These are phyloP conservation scores for Epinephelus moara DNA, from an alignment of 2,113 vertebrate species.

Conservation along the genomic window DNA sequence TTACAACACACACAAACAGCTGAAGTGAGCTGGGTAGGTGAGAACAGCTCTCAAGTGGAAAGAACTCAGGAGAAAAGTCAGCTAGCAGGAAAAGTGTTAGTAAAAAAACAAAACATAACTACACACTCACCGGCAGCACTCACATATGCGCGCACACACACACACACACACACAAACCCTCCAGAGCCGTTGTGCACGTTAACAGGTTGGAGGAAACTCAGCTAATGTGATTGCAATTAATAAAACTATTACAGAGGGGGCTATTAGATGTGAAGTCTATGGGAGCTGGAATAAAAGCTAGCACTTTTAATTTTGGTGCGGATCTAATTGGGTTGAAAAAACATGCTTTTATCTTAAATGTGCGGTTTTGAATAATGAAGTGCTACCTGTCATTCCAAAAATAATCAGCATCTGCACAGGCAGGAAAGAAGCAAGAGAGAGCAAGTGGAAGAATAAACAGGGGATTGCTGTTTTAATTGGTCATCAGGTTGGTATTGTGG, in stretches of 20 bases:
- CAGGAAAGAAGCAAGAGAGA: conserved; percentile 48
- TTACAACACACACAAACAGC: conserved; percentile 42
- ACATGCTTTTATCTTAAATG: conserved; percentile 70
- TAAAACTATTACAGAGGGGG: conserved; percentile 54
- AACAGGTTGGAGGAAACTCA: conserved; percentile 43
- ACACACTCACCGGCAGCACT: neutral
- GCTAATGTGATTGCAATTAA: conserved; percentile 62
- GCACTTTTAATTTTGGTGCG: conserved; percentile 60
- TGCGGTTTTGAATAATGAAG: conserved; percentile 71
- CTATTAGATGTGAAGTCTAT: conserved; percentile 45
- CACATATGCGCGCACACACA: neutral
- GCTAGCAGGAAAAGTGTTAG: conserved; percentile 5
- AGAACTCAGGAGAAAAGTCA: conserved; percentile 40
- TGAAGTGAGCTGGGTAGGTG: conserved; percentile 25
- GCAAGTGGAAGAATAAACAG: conserved; percentile 61
- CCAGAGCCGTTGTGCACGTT: conserved; percentile 38
- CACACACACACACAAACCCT: conserved; percentile 20
- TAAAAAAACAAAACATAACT: conserved; percentile 23
- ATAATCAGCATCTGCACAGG: conserved; percentile 66
- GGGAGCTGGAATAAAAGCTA: conserved; percentile 60
- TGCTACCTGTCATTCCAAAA: conserved; percentile 76
- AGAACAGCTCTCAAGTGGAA: conserved; percentile 38
- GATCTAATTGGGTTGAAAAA: conserved; percentile 73
- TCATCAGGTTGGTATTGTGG: conserved; percentile 70
- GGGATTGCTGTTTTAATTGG: conserved; percentile 77